Percentiles rank a stretch among this genome's conserved stretches.
Conservation (phyloP, 2,888 invertebrate genomes). For the Trichogramma dendrolimi region DNA sequence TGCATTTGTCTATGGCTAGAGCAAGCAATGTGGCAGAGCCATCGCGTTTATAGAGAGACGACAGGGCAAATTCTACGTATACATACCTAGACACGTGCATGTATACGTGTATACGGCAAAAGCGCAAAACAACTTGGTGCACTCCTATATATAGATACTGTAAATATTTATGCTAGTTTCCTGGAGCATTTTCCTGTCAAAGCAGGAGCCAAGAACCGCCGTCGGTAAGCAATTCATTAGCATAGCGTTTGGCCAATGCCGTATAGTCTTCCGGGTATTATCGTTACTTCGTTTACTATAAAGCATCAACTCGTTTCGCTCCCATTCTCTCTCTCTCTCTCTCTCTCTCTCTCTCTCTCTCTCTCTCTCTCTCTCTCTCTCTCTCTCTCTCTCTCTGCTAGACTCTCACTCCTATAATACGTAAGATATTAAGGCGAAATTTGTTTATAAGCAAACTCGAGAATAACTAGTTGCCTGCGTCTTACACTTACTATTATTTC, state of each 20-base stretch:
- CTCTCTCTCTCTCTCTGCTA: not conserved
- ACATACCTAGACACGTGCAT: not conserved
- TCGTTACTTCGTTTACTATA: not conserved
- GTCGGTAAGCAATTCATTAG: constrained; percentile 11
- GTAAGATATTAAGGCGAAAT: constrained; percentile 1
- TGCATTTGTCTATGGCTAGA: too few species aligned
- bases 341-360: not conserved
- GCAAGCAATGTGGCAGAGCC: too few species aligned
- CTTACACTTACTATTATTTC: not conserved
- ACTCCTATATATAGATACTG: not conserved
- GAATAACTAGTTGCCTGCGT: constrained; percentile 11
- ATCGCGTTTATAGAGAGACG: too few species aligned
- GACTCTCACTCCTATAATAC: too few species aligned
- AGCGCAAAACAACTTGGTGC: not conserved
- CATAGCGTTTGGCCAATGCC: not conserved
- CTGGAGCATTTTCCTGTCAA: constrained; percentile 5
- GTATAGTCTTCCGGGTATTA: not conserved
- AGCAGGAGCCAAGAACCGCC: constrained; percentile 2
- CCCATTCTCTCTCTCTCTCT: constrained; percentile 4
- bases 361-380: not conserved
- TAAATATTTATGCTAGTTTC: constrained; percentile 16
- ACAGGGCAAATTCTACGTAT: too few species aligned
- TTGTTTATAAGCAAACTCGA: constrained; percentile 9
- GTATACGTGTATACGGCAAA: not conserved
- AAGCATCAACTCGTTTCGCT: not conserved